Conservation (phyloP, 2,797 vertebrate genomes). For the Dermochelys coriacea region DNA sequence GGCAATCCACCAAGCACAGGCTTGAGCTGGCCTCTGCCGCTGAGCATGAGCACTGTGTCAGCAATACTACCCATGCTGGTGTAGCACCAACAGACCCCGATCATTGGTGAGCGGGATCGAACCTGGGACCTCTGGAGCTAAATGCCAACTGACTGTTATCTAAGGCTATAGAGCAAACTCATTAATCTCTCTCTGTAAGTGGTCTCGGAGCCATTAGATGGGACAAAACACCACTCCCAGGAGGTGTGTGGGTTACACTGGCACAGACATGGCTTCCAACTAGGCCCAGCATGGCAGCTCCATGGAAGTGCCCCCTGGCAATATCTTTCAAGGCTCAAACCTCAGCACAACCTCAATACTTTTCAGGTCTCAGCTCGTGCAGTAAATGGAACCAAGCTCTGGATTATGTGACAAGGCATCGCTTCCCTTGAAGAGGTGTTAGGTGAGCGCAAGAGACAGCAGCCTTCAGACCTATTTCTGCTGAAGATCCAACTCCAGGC, state of each 20-base stretch:
- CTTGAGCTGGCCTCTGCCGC: accelerated
- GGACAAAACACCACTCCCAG: too few species aligned
- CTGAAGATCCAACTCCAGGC: too few species aligned
- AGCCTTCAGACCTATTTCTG: not conserved
- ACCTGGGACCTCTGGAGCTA: too few species aligned
- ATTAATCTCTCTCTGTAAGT: too few species aligned
- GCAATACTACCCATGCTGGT: accelerated
- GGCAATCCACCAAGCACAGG: not conserved
- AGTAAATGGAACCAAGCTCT: not conserved
- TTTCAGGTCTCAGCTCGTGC: not conserved
- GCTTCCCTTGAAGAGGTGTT: accelerated
- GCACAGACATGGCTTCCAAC: accelerated
- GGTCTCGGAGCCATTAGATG: too few species aligned
- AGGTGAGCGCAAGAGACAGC: not conserved
- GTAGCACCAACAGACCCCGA: too few species aligned
- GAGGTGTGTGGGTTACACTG: too few species aligned
- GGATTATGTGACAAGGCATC: accelerated
- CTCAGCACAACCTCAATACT: accelerated
- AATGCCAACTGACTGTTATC: too few species aligned
- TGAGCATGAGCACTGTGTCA: accelerated
- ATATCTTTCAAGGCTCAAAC: not conserved
- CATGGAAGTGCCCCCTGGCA: accelerated
- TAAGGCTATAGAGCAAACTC: too few species aligned
- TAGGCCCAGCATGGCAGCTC: accelerated
- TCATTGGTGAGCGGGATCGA: too few species aligned